These are phyloP conservation scores for Tokudaia tokunoshimensis DNA, from an alignment of 2,797 vertebrate genomes.

Conservation along the genomic window DNA sequence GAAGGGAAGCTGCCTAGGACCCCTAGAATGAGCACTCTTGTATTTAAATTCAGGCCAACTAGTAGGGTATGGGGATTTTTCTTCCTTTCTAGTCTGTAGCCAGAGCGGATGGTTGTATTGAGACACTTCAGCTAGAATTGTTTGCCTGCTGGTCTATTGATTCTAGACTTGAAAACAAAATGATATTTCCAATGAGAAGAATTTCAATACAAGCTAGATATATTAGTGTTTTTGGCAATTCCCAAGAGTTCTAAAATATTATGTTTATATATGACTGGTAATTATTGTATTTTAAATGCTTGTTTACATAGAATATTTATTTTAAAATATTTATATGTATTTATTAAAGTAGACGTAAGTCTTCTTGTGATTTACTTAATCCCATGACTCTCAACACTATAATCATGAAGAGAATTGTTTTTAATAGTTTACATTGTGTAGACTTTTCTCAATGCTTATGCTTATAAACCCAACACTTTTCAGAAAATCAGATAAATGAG, in stretches of 20 bases:
- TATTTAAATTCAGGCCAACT: background rate
- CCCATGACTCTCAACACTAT: background rate
- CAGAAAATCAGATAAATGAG: background rate
- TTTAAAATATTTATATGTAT: background rate
- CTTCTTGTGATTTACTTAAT: background rate
- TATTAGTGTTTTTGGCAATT: background rate
- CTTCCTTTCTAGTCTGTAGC: background rate
- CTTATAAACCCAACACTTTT: background rate
- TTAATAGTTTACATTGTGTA: background rate
- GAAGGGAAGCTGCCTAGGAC: background rate
- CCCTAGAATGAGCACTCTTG: background rate
- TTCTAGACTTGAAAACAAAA: background rate
- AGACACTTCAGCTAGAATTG: background rate
- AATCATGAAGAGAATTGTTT: background rate
- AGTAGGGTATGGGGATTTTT: background rate
- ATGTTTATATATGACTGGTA: background rate
- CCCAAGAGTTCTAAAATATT: background rate
- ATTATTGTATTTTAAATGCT: background rate
- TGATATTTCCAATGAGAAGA: background rate
- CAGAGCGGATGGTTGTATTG: background rate
- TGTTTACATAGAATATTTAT: background rate
- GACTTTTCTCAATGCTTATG: background rate
- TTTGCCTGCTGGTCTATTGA: background rate
- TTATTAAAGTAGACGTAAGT: background rate
- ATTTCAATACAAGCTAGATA: background rate